Percentiles rank a stretch among this genome's conserved stretches.
phyloP scores from a whole-genome alignment of 2,888 invertebrate species.

The Lasioglossum zephyrum region DNA sequence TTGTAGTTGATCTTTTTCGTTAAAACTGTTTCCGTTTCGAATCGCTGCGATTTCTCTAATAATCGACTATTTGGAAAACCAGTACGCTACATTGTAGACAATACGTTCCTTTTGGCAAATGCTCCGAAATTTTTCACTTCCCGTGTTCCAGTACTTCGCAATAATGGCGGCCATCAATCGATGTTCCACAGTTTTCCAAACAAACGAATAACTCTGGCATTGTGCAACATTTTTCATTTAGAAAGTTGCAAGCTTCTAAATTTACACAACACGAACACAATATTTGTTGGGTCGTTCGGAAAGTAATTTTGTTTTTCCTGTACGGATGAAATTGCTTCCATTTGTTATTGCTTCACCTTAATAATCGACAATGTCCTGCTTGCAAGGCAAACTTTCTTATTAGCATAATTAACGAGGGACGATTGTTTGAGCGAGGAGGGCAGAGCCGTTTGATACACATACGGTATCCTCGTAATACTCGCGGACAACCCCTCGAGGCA shows the following conservation, averaged over 20 bases:
- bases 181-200: background rate
- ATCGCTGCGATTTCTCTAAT: too few species aligned
- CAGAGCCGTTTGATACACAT: background rate
- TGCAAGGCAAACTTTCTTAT: background rate
- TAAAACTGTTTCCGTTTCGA: too few species aligned
- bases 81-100: background rate
- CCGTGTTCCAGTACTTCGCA: background rate
- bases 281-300: too few species aligned
- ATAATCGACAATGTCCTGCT: background rate
- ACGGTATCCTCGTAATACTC: background rate
- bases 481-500: background rate
- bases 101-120: background rate
- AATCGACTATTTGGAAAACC: too few species aligned
- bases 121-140: background rate
- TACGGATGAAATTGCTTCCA: too few species aligned
- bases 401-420: background rate
- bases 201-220: background rate
- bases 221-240: background rate
- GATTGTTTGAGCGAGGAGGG: background rate
- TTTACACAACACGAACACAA: too few species aligned
- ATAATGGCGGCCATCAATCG: background rate
- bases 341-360: too few species aligned
- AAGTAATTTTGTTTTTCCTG: too few species aligned
- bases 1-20: too few species aligned
- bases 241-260: too few species aligned